Conservation (phyloP, 2,797 vertebrate species). For the Melanogrammus aeglefinus region DNA sequence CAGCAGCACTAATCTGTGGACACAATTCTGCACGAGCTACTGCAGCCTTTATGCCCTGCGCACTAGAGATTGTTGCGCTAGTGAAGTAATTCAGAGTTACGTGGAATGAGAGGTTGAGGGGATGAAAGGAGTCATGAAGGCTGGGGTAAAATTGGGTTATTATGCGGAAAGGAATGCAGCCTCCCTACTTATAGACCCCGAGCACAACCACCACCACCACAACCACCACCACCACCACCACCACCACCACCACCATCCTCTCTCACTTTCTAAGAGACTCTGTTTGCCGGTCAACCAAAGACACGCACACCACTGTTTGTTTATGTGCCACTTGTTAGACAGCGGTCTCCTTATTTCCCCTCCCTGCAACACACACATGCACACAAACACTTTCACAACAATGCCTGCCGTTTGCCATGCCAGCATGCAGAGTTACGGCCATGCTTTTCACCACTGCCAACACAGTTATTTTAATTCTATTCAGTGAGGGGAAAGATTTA, state of each 20-base stretch:
- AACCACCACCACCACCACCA: conserved; percentile 1
- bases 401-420: conserved; percentile 50
- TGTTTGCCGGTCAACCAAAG: conserved; percentile 54
- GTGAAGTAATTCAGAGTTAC: neutral
- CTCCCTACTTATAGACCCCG: conserved; percentile 29
- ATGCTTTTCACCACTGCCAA: conserved; percentile 34
- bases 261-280: conserved; percentile 36
- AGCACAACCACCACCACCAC: conserved; percentile 12
- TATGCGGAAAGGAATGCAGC: conserved; percentile 60
- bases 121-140: conserved; percentile 19
- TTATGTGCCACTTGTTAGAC: conserved; percentile 64
- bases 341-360: conserved; percentile 45
- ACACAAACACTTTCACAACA: conserved; percentile 51
- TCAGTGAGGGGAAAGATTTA: conserved; percentile 24
- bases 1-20: neutral
- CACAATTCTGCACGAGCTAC: neutral
- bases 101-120: conserved; percentile 15
- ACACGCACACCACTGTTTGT: conserved; percentile 60
- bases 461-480: conserved; percentile 31
- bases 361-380: neutral
- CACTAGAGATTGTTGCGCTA: neutral
- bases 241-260: conserved; percentile 15
- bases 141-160: conserved; percentile 54
- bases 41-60: neutral
- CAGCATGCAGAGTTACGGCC: conserved; percentile 33